Evolutionary conservation across 2,888 invertebrate genomes (phyloP).

Genomic region (Acrocyrtus sp.): DNA sequence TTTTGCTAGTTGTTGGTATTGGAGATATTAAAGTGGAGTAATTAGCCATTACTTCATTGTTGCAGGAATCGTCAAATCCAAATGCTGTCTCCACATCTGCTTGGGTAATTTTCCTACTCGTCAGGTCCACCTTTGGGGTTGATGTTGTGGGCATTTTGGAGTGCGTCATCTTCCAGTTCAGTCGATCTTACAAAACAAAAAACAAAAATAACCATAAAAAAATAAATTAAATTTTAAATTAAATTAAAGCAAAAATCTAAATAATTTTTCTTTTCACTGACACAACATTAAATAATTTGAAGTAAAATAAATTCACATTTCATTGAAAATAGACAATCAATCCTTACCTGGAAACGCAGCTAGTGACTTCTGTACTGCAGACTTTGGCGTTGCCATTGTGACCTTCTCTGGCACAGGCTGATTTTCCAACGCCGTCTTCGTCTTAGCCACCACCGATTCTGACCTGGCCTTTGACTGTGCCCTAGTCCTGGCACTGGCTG

Average conservation of each 20-base stretch:
- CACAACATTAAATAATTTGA: neutral
- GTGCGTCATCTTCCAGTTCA: slow-evolving; percentile 53
- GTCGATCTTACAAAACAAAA: slow-evolving; percentile 29
- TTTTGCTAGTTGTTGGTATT: slow-evolving; percentile 33
- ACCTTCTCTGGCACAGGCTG: neutral
- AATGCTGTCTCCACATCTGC: slow-evolving; percentile 49
- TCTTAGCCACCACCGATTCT: neutral
- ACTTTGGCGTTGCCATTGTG: neutral
- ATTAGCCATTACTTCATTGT: slow-evolving; percentile 14
- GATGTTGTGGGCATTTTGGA: slow-evolving; percentile 54
- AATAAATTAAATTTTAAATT: neutral
- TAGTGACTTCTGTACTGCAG: neutral
- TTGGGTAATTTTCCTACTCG: slow-evolving; percentile 2
- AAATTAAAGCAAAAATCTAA: neutral
- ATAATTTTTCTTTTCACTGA: neutral
- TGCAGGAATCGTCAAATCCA: slow-evolving; percentile 51
- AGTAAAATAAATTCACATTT: neutral
- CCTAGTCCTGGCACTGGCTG: slow-evolving; percentile 1
- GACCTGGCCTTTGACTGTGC: too few relatives aligned
- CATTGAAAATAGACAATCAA: neutral
- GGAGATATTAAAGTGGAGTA: slow-evolving; percentile 50
- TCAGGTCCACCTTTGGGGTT: slow-evolving; percentile 47
- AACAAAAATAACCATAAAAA: too few relatives aligned
- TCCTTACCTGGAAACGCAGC: slow-evolving; percentile 6
- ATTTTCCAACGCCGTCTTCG: neutral